Percentiles rank a stretch among this genome's conserved stretches.
Evolutionary conservation across 2,888 invertebrate genomes (phyloP).

Genomic region (Pachliopta kotzebuea): DNA sequence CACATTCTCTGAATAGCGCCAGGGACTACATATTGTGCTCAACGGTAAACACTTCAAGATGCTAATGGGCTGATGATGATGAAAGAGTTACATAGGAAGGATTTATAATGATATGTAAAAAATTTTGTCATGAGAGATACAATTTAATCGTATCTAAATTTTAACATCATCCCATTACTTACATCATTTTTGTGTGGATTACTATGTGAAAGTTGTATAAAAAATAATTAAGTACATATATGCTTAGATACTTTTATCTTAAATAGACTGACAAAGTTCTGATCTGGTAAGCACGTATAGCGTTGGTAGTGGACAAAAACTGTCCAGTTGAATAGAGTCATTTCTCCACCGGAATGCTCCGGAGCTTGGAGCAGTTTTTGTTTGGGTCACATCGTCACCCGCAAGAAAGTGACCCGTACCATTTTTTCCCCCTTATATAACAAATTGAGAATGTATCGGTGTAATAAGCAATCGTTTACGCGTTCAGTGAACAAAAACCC

Average conservation of each 20-base stretch:
- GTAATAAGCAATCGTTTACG: constrained; percentile 53
- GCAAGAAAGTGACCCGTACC: constrained; percentile 29
- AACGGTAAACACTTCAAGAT: no score
- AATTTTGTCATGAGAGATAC: no score
- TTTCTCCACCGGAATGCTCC: constrained; percentile 11
- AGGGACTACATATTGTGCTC: no score
- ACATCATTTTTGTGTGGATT: no score
- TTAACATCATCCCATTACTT: no score
- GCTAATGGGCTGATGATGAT: no score
- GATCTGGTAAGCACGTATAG: neutral
- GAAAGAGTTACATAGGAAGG: no score
- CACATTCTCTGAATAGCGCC: no score
- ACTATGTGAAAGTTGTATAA: neutral
- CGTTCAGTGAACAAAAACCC: constrained; percentile 54
- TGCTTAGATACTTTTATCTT: neutral
- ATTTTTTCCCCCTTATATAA: constrained; percentile 42
- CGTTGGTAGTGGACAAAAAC: neutral
- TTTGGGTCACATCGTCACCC: constrained; percentile 18
- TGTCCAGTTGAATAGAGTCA: constrained; percentile 11
- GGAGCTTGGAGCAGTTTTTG: constrained; percentile 5
- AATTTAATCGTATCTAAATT: neutral
- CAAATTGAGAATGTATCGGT: constrained; percentile 56
- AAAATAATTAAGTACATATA: neutral
- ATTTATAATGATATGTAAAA: no score
- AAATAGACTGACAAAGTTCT: neutral